Evolutionary conservation across 2,888 invertebrate species (phyloP).

Genomic region (Diplazon laetatorius): DNA sequence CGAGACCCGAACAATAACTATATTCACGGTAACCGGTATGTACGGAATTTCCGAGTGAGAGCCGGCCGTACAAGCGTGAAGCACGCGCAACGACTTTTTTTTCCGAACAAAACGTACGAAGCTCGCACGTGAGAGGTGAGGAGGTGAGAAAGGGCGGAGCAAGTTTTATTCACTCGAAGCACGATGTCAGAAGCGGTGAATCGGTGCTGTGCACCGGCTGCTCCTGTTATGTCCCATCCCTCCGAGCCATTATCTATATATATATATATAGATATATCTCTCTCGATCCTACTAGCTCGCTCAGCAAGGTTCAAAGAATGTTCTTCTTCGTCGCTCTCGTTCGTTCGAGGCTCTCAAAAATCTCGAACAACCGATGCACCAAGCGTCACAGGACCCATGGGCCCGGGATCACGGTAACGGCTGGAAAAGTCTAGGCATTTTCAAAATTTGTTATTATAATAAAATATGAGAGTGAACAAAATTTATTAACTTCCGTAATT

Average conservation of each 20-base stretch:
- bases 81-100: constrained; percentile 56
- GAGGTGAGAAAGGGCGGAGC: constrained; percentile 18
- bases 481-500: no score
- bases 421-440: no score
- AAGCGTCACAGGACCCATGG: constrained; percentile 5
- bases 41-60: constrained; percentile 54
- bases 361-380: constrained; percentile 40
- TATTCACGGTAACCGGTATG: constrained; percentile 45
- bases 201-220: constrained; percentile 16
- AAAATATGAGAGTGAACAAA: no score
- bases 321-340: not conserved
- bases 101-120: constrained; percentile 7
- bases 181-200: constrained; percentile 14
- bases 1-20: not conserved
- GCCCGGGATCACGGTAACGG: no score
- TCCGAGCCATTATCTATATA: no score
- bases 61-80: constrained; percentile 43
- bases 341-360: constrained; percentile 21
- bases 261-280: no score
- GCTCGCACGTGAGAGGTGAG: constrained; percentile 27
- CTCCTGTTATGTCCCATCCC: not conserved
- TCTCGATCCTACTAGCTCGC: not conserved
- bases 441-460: no score
- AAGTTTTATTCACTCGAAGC: constrained; percentile 49
- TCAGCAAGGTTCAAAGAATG: not conserved